Conservation (phyloP, 2,113 vertebrate species). For the Gobiocypris rarus region DNA sequence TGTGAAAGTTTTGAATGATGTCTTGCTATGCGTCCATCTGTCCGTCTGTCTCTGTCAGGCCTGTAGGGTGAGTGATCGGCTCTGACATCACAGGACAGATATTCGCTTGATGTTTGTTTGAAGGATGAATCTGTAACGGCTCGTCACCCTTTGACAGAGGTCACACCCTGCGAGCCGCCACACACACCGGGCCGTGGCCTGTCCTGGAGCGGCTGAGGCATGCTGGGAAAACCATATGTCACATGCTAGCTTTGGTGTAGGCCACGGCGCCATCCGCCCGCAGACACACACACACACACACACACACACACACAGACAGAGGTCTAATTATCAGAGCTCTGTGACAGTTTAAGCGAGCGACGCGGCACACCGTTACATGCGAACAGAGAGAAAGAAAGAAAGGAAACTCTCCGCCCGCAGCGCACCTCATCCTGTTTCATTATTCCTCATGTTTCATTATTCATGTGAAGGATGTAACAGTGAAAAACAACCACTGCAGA, state of each 20-base stretch:
- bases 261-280: not conserved
- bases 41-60: not conserved
- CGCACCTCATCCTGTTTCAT: conserved; percentile 2
- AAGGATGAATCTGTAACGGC: conserved; percentile 9
- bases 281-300: conserved; percentile 22
- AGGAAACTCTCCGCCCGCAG: not conserved
- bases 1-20: too few relatives aligned
- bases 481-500: conserved; percentile 21
- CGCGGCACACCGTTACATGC: not conserved
- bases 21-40: not conserved
- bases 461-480: conserved; percentile 33
- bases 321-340: conserved; percentile 53
- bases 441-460: conserved; percentile 29
- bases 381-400: not conserved
- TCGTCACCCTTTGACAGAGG: not conserved
- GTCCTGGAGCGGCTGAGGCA: conserved; percentile 17
- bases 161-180: not conserved
- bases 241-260: conserved; percentile 31
- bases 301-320: conserved; percentile 16
- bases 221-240: conserved; percentile 51
- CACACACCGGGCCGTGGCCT: conserved; percentile 11
- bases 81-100: conserved; percentile 8
- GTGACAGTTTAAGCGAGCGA: conserved; percentile 21
- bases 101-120: conserved; percentile 17
- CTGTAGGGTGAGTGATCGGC: not conserved